A percentile compares a stretch with the other conserved stretches of the same genome.
phyloP scores from a whole-genome alignment of 2,888 invertebrate species.

The Hartigia nigra region DNA sequence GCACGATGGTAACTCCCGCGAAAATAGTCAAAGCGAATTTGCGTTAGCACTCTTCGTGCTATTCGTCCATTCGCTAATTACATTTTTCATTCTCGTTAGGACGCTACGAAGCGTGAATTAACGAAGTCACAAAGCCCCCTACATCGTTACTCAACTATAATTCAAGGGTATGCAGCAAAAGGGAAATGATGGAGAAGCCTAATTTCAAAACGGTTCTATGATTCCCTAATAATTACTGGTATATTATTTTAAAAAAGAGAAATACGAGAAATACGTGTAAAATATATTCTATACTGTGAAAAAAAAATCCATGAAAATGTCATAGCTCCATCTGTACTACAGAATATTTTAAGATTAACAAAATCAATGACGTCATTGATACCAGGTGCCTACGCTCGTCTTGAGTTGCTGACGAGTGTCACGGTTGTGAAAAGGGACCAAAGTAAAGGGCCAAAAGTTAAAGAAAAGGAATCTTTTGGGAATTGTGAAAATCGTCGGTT shows the following conservation, averaged over 20 bases:
- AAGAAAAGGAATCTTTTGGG: neutral
- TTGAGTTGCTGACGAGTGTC: neutral
- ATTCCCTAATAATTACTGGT: too few relatives aligned
- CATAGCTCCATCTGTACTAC: neutral
- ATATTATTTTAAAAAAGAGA: too few relatives aligned
- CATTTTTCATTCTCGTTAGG: slow-evolving; percentile 47
- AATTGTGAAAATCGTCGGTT: neutral
- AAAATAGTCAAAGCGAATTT: slow-evolving; percentile 53
- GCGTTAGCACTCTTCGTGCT: slow-evolving; percentile 45
- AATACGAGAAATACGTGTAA: too few relatives aligned
- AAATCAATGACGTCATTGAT: neutral
- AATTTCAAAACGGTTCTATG: too few relatives aligned
- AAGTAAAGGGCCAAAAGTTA: neutral
- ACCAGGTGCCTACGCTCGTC: neutral
- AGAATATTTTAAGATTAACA: neutral
- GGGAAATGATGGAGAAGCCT: too few relatives aligned
- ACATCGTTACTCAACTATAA: slow-evolving; percentile 31
- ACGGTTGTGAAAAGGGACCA: neutral
- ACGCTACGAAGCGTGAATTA: slow-evolving; percentile 35
- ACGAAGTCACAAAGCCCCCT: slow-evolving; percentile 47
- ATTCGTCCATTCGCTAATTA: slow-evolving; percentile 44
- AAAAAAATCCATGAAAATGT: neutral
- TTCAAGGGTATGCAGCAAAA: neutral
- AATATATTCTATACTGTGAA: too few relatives aligned
- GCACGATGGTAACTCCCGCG: slow-evolving; percentile 14